phyloP scores from a whole-genome alignment of 2,888 invertebrate genomes.

The Lacanobia wlatinum region DNA sequence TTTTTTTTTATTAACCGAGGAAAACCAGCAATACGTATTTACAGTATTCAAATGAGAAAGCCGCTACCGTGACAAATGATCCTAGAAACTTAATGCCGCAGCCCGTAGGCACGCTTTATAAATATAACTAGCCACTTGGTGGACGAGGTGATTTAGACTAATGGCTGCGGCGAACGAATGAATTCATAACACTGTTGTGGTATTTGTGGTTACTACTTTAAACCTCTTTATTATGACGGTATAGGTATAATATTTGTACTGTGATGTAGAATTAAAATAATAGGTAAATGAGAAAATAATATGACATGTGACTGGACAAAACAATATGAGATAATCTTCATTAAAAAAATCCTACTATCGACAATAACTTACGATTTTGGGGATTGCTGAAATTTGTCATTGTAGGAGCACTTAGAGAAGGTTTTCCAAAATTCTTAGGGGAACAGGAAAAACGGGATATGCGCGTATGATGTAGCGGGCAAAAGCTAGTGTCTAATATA shows the following conservation, averaged over 20 bases:
- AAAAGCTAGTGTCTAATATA: too few relatives aligned
- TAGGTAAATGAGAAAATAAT: not conserved
- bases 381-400: too few relatives aligned
- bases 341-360: too few relatives aligned
- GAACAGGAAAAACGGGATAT: too few relatives aligned
- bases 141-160: conserved; percentile 39
- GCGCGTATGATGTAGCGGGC: too few relatives aligned
- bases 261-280: not conserved
- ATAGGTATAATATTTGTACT: conserved; percentile 4
- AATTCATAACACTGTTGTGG: conserved; percentile 54
- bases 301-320: too few relatives aligned
- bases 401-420: too few relatives aligned
- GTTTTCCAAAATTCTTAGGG: too few relatives aligned
- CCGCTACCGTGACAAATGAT: conserved; percentile 20
- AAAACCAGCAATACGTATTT: too few relatives aligned
- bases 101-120: conserved; percentile 11
- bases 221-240: not conserved
- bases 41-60: conserved; percentile 12
- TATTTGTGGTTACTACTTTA: conserved; percentile 18
- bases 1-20: too few relatives aligned
- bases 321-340: too few relatives aligned
- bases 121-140: conserved; percentile 23
- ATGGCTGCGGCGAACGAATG: conserved; percentile 36
- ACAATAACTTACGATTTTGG: too few relatives aligned
- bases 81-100: conserved; percentile 34